These are phyloP conservation scores for Macroteleia sp. DNA, from an alignment of 2,888 invertebrate genomes.

Conservation along the genomic window DNA sequence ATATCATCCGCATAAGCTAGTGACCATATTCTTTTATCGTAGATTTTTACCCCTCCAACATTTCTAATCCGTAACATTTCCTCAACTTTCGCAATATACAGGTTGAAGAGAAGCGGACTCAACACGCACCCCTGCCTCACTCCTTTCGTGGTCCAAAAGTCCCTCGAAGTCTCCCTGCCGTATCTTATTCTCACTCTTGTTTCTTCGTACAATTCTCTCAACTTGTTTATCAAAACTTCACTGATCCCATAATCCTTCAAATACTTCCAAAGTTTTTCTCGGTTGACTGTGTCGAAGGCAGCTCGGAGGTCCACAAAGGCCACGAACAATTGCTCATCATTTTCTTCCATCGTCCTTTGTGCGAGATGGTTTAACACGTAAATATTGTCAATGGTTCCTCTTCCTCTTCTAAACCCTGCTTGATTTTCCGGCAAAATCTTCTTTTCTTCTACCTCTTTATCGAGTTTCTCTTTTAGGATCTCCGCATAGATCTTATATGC, in stretches of 20 bases:
- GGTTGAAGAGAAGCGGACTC: background rate
- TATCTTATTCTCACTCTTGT: too few relatives aligned
- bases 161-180: too few relatives aligned
- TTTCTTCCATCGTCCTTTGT: constrained; percentile 1
- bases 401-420: constrained; percentile 6
- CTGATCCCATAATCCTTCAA: background rate
- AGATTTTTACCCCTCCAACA: too few relatives aligned
- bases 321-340: background rate
- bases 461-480: constrained; percentile 40
- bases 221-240: background rate
- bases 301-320: background rate
- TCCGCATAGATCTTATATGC: constrained; percentile 62
- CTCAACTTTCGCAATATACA: background rate
- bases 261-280: background rate
- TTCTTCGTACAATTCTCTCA: too few relatives aligned
- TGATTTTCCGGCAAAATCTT: constrained; percentile 6
- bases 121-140: background rate
- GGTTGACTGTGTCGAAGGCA: constrained; percentile 2
- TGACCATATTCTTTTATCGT: too few relatives aligned
- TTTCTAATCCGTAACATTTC: too few relatives aligned
- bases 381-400: background rate
- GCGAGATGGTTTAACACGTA: constrained; percentile 1
- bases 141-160: background rate
- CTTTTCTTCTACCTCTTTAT: constrained; percentile 26
- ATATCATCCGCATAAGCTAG: too few relatives aligned